Conservation (phyloP, 2,888 invertebrate genomes). For the Leucophenga montana region DNA sequence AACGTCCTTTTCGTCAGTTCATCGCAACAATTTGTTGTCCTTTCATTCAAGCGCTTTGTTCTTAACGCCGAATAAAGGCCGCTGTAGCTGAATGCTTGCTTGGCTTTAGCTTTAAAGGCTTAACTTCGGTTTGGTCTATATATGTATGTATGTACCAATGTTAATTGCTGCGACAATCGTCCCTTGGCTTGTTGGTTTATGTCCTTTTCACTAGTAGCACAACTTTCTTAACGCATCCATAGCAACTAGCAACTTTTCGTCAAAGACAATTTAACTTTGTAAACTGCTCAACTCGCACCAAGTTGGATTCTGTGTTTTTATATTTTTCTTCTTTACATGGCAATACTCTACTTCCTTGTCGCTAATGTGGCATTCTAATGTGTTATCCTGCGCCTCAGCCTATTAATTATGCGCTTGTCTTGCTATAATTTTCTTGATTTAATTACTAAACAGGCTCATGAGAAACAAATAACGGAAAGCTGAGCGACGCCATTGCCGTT, state of each 20-base stretch:
- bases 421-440: conserved; percentile 19
- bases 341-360: background rate
- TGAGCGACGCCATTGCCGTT: background rate
- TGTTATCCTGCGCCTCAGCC: background rate
- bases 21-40: conserved; percentile 15
- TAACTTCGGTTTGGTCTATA: conserved; percentile 7
- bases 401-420: conserved; percentile 23
- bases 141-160: too few relatives aligned
- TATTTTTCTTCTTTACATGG: background rate
- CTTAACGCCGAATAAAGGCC: background rate
- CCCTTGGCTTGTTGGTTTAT: background rate
- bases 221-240: background rate
- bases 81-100: background rate
- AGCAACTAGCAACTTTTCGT: conserved; percentile 53
- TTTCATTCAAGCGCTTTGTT: background rate
- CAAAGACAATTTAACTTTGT: conserved; percentile 65
- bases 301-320: background rate
- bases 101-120: conserved; percentile 14
- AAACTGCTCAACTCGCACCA: conserved; percentile 50
- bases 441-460: conserved; percentile 16
- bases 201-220: too few relatives aligned
- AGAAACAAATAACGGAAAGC: too few relatives aligned
- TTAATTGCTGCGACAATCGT: too few relatives aligned
- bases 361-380: background rate
- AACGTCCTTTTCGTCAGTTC: background rate